Conservation (phyloP, 2,113 vertebrate genomes). For the Crotalus helleri region DNA sequence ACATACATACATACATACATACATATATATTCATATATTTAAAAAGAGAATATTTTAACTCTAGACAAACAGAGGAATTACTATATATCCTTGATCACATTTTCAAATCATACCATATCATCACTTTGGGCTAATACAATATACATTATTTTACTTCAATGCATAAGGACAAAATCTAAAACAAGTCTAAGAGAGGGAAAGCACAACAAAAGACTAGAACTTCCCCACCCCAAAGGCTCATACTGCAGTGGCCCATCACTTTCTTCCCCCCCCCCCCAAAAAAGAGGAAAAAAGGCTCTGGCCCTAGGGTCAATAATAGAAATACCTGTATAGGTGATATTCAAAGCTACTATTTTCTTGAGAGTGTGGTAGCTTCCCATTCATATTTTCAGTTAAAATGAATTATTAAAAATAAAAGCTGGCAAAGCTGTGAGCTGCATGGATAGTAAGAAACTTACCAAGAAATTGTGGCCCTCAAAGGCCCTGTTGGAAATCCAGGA, state of each 20-base stretch:
- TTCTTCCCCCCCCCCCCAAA: too few species aligned
- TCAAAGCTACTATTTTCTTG: background rate
- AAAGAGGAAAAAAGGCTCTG: background rate
- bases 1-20: too few species aligned
- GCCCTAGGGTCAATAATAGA: background rate
- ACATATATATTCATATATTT: background rate
- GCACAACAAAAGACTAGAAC: too few species aligned
- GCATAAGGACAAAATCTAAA: background rate
- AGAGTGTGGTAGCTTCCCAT: background rate
- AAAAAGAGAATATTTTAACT: conserved; percentile 27
- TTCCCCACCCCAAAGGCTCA: too few species aligned
- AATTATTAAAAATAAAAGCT: background rate
- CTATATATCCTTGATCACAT: background rate
- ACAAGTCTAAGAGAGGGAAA: background rate
- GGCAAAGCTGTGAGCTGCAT: background rate
- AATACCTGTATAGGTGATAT: background rate
- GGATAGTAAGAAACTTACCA: background rate
- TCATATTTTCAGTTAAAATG: background rate
- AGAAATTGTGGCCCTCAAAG: background rate
- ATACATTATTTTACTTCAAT: background rate
- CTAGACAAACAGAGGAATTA: conserved; percentile 13
- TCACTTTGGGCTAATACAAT: background rate
- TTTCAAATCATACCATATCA: background rate
- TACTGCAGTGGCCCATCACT: too few species aligned
- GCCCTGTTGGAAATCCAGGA: background rate